Evolutionary conservation across 2,113 vertebrate genomes (phyloP), one percentile per base, ranked within the genome.

Genomic region (Rhombomys opimus): DNA sequence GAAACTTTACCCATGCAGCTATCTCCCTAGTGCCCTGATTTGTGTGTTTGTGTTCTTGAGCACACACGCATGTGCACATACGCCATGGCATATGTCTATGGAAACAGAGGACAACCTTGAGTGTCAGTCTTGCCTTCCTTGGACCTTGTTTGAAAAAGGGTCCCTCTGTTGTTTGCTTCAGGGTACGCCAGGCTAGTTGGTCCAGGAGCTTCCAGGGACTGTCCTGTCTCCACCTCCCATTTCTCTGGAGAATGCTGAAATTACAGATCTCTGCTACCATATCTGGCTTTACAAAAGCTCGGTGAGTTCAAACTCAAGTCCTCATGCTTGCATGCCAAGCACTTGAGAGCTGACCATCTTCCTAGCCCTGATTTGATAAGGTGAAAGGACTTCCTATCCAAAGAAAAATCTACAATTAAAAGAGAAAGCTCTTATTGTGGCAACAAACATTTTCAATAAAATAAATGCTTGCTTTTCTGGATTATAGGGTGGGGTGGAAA

Each of bases 351-450:
- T 54, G 20, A 6, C 46, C 32, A 22, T 35, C 85, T 52, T 41
- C 65, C 30, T 9, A 22, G 46, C 11, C 27, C 41, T 68, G 25
- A 78, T 18, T 75, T 32, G 89, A 63, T 63, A 78, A 92, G 46
- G 52, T 81, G 17, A 89, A 89, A 70, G 38, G 80, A 80, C 50
- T 82, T 0, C 38, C 4, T 80, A 54, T 22, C n/a, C 68, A 90
- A 92, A 91, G 68, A 90, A 87, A 93, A 86, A 63, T 67, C 38
- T 97, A 82, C 94, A 94, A 65, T 87, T 61, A 73, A 77, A 94
- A 96, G 14, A 84, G 25, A 95, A 92, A 52, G 1, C 30, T 90
- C 61, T 94, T 72, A 52, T 52, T 77, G 50, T 87, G 50, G 82
- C 70, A 65, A 25, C 52, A 17, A 89, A 18, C 76, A 57, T 91